Evolutionary conservation across 2,113 vertebrate genomes (phyloP), one percentile per base, ranked within the genome.

Genomic region (Brevimyrus niger): DNA sequence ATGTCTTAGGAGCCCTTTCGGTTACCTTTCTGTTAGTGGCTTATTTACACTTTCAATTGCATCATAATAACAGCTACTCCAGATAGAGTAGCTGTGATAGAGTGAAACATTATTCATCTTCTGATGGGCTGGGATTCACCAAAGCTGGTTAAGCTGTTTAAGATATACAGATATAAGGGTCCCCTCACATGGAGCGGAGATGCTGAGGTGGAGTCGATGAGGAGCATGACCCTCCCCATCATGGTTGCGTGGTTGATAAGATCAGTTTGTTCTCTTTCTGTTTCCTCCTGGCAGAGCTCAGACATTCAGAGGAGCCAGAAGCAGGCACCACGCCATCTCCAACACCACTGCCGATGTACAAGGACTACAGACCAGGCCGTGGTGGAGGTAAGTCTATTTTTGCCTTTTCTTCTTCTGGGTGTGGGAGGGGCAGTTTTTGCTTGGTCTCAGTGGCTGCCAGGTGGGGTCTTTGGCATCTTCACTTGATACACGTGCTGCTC

Each of bases 351-450:
- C 93, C 88, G 89, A 96, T 96, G 95, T 94, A 93, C 94, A 94
- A 94, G 93, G 94, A 95, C 90, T 93, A 90, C 94, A 95, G 94
- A 92, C 88, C 94, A 88, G 92, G 92, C 83, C 87, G 92, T 93
- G 93, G 93, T 87, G 87, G 93, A 93, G 94, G 96, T 96, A 93
- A 93, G 94, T 91, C 76, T 89, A 17, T n/a, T 38, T 17, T 17
- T 15, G 13, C 69, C 31, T 17, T 35, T 76, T 38, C 65, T 73
- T 11, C 27, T 19, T 80, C 35, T 42, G 15, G 35, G 35, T 17
- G 35, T 17, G 73, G 73, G 35, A 42, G 73, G 73, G 73, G n/a
- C 69, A 38, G 13, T 15, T 31, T 73, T 73, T 8, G 27, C 35
- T 80, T 35, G 73, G 35, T 35, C 15, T 42, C 35, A 42, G 69